Evolutionary conservation across 64 coral and sea anemone genomes (phyloP).

Genomic region (Montipora cactus): DNA sequence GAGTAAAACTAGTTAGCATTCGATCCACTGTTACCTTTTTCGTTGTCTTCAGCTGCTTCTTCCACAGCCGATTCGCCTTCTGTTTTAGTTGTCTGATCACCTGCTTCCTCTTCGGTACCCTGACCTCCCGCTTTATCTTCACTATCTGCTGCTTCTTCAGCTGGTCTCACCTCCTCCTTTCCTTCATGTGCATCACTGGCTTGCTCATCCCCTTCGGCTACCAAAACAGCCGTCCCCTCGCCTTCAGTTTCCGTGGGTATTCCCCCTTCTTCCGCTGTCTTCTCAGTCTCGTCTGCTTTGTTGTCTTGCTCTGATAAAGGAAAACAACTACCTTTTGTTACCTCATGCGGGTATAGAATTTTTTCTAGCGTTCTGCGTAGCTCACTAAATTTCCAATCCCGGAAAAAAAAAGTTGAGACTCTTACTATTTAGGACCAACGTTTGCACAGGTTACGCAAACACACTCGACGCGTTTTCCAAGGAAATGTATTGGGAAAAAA

Average conservation of each 20-base stretch:
- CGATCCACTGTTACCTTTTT: too few species aligned
- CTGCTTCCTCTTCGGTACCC: background rate
- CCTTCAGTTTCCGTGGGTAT: slow-evolving; percentile 23
- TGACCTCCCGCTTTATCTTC: slow-evolving; percentile 17
- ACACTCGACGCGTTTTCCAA: too few species aligned
- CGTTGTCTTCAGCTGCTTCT: too few species aligned
- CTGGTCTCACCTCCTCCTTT: slow-evolving; percentile 25
- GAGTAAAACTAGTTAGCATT: too few species aligned
- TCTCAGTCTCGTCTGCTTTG: slow-evolving; percentile 48
- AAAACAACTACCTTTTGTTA: background rate
- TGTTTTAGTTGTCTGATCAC: background rate
- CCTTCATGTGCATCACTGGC: background rate
- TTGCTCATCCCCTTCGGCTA: background rate
- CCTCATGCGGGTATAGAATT: background rate
- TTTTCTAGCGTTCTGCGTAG: too few species aligned
- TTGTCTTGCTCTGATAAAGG: slow-evolving; percentile 65
- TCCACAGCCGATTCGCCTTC: background rate
- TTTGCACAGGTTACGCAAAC: too few species aligned
- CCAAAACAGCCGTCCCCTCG: background rate
- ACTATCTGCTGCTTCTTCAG: background rate
- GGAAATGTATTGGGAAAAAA: too few species aligned
- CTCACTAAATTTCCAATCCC: too few species aligned
- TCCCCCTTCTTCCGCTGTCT: background rate
- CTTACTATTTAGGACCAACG: too few species aligned
- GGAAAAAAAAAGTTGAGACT: too few species aligned